Evolutionary conservation across 2,113 vertebrate species (phyloP).

Genomic region (Brachyistius frenatus): DNA sequence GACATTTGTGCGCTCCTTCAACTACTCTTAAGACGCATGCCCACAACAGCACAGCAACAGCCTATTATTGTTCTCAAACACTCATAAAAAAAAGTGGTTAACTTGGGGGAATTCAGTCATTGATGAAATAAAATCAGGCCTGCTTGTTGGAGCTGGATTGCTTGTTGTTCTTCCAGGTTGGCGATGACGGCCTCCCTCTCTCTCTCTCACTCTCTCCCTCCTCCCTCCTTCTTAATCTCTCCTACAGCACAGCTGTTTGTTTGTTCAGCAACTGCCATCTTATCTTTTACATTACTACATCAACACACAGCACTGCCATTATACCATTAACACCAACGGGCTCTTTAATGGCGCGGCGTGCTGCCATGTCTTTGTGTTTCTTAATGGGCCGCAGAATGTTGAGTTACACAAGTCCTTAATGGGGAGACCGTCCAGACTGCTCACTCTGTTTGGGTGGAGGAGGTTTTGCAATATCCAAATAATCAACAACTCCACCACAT

Average conservation of each 20-base stretch:
- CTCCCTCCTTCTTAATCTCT: conserved; percentile 44
- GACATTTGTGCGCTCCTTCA: conserved; percentile 20
- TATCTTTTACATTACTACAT: conserved; percentile 60
- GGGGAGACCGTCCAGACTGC: conserved; percentile 53
- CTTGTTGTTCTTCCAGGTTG: conserved; percentile 55
- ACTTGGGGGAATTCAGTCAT: conserved; percentile 55
- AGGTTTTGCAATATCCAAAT: conserved; percentile 64
- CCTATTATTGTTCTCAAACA: conserved; percentile 61
- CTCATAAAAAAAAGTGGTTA: conserved; percentile 58
- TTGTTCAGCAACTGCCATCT: conserved; percentile 61
- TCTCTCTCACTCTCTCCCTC: conserved; percentile 19
- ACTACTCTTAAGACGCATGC: conserved; percentile 7
- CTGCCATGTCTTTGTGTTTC: conserved; percentile 62
- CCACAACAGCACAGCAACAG: conserved; percentile 43
- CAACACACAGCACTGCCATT: conserved; percentile 51
- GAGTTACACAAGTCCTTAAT: conserved; percentile 61
- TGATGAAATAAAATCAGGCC: conserved; percentile 58
- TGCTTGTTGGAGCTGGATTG: conserved; percentile 51
- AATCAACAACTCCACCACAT: conserved; percentile 58
- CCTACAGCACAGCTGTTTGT: conserved; percentile 62
- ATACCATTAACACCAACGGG: conserved; percentile 56
- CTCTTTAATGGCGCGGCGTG: conserved; percentile 42
- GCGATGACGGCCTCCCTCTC: conserved; percentile 14
- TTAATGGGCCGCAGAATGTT: conserved; percentile 67
- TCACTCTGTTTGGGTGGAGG: conserved; percentile 37